Percentiles rank a stretch among this genome's conserved stretches.
These are phyloP conservation scores for Eremobia ochroleuca DNA, from an alignment of 2,888 invertebrate species.

Conservation along the genomic window DNA sequence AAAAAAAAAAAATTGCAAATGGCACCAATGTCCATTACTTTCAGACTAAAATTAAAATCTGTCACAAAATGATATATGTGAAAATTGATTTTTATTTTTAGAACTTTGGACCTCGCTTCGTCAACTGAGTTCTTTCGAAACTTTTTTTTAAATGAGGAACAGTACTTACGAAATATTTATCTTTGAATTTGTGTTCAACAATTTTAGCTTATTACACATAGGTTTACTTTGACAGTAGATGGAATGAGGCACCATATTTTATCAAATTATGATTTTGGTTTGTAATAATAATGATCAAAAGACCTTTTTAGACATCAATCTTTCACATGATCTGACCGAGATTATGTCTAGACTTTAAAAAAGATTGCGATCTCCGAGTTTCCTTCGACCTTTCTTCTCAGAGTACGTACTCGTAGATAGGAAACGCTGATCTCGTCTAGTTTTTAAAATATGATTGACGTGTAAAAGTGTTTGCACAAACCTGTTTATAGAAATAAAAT, in stretches of 20 bases:
- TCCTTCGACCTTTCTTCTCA: too few relatives aligned
- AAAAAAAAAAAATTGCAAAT: slow-evolving; percentile 47
- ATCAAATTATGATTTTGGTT: too few relatives aligned
- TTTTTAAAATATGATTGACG: too few relatives aligned
- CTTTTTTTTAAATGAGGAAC: slow-evolving; percentile 6
- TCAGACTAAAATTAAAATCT: slow-evolving; percentile 61
- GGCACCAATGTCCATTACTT: slow-evolving; percentile 43
- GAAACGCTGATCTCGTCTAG: too few relatives aligned
- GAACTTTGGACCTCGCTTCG: slow-evolving; percentile 18
- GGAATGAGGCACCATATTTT: not conserved
- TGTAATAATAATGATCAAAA: too few relatives aligned
- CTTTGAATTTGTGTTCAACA: not conserved
- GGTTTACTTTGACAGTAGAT: not conserved
- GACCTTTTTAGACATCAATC: too few relatives aligned
- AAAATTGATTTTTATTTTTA: slow-evolving; percentile 45
- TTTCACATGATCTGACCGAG: too few relatives aligned
- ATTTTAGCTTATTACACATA: not conserved
- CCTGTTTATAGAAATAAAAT: too few relatives aligned
- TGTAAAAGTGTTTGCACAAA: too few relatives aligned
- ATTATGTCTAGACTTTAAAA: too few relatives aligned
- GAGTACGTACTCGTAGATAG: too few relatives aligned
- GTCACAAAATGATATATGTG: slow-evolving; percentile 59
- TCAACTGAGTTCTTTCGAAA: not conserved
- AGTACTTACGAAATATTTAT: not conserved
- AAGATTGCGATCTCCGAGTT: too few relatives aligned